phyloP scores from a whole-genome alignment of 2,113 vertebrate species.

The Saguinus midas region DNA sequence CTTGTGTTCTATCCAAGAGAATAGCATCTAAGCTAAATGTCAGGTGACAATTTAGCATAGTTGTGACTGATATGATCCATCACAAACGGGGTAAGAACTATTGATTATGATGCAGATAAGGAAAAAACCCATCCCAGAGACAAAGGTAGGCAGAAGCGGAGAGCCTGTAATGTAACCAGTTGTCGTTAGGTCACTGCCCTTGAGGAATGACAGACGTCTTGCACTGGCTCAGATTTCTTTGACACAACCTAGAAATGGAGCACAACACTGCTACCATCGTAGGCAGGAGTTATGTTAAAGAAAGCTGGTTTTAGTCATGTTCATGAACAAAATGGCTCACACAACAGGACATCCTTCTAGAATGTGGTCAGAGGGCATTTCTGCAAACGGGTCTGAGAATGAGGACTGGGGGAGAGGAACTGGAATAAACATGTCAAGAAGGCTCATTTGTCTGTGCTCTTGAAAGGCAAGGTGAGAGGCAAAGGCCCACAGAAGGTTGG shows the following conservation, averaged over 20 bases:
- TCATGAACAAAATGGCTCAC: neutral
- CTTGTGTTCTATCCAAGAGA: conserved; percentile 56
- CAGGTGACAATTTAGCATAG: conserved; percentile 66
- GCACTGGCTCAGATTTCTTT: neutral
- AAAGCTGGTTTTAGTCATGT: neutral
- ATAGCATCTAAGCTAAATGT: conserved; percentile 56
- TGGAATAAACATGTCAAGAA: neutral
- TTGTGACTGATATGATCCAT: conserved; percentile 47
- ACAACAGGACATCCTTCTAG: neutral
- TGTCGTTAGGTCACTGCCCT: neutral
- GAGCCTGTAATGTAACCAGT: neutral
- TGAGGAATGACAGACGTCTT: neutral
- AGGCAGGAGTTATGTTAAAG: neutral
- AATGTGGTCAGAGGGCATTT: neutral
- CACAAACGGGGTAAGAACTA: conserved; percentile 52
- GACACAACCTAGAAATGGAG: conserved; percentile 39
- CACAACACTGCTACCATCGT: neutral
- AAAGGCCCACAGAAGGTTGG: neutral
- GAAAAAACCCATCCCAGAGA: conserved; percentile 42
- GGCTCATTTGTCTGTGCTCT: neutral
- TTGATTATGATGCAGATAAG: conserved; percentile 66
- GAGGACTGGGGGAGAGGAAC: neutral
- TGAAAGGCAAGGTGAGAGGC: neutral
- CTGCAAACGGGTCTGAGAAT: neutral
- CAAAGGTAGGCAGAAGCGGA: neutral